Evolutionary conservation across 1,140 invertebrate genomes (phyloP).

Genomic region (Cydia fagiglandana): DNA sequence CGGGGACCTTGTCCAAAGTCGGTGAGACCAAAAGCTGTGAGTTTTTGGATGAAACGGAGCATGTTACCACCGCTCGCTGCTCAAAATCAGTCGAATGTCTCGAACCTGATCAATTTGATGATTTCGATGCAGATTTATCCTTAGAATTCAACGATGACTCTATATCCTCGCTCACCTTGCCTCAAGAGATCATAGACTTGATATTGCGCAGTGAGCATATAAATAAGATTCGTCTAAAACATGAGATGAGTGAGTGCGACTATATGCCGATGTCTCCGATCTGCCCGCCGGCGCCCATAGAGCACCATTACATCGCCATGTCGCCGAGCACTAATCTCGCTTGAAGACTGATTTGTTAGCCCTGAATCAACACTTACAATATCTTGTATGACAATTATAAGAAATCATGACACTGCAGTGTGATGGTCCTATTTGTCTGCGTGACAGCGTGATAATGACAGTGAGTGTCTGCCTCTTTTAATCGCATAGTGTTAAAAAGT

Average conservation of each 20-base stretch:
- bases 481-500: too few relatives aligned
- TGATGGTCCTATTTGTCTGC: not conserved
- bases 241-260: conserved; percentile 49
- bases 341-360: conserved; percentile 35
- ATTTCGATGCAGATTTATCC: conserved; percentile 49
- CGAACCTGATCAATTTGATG: conserved; percentile 55
- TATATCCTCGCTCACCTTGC: conserved; percentile 47
- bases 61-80: conserved; percentile 50
- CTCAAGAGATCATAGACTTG: conserved; percentile 57
- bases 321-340: conserved; percentile 63
- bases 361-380: not conserved
- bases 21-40: conserved; percentile 68
- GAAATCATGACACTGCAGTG: not conserved
- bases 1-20: conserved; percentile 47
- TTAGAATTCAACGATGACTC: conserved; percentile 49
- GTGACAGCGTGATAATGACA: too few relatives aligned
- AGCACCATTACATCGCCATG: conserved; percentile 70
- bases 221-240: conserved; percentile 48
- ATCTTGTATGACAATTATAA: not conserved
- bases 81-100: conserved; percentile 68
- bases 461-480: too few relatives aligned
- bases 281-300: conserved; percentile 48
- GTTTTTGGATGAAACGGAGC: conserved; percentile 63
- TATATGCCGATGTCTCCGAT: conserved; percentile 69
- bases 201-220: conserved; percentile 53